Evolutionary conservation across 1,140 invertebrate genomes (phyloP).

Genomic region (Cherax quadricarinatus): DNA sequence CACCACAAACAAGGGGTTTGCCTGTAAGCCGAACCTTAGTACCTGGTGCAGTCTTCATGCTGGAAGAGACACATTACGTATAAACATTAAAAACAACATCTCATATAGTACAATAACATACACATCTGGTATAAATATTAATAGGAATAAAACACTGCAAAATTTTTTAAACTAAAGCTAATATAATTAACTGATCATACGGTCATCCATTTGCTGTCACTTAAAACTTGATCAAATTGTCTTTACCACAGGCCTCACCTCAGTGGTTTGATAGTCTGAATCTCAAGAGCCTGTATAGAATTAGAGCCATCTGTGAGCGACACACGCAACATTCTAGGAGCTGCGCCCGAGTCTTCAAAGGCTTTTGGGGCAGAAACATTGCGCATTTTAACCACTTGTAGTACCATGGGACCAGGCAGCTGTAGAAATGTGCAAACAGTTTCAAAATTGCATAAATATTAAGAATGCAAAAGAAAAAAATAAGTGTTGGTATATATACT

Average conservation of each 20-base stretch:
- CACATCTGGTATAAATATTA: too few species aligned
- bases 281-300: slow-evolving; percentile 86
- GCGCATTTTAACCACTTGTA: slow-evolving; percentile 91
- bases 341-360: slow-evolving; percentile 89
- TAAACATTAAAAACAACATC: not conserved
- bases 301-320: slow-evolving; percentile 90
- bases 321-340: slow-evolving; percentile 89
- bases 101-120: too few species aligned
- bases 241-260: slow-evolving; percentile 2
- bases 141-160: too few species aligned
- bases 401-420: slow-evolving; percentile 77
- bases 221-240: not conserved
- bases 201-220: not conserved
- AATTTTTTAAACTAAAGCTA: too few species aligned
- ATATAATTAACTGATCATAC: too few species aligned
- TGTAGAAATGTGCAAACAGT: not conserved
- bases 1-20: slow-evolving; percentile 81
- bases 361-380: slow-evolving; percentile 93
- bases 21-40: slow-evolving; percentile 83
- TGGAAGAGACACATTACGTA: slow-evolving; percentile 60
- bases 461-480: too few species aligned
- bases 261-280: slow-evolving; percentile 74
- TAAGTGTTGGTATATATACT: too few species aligned
- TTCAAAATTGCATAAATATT: not conserved
- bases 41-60: slow-evolving; percentile 86